These are phyloP conservation scores for Hylomyscus alleni DNA, from an alignment of 2,797 vertebrate genomes.

Conservation along the genomic window DNA sequence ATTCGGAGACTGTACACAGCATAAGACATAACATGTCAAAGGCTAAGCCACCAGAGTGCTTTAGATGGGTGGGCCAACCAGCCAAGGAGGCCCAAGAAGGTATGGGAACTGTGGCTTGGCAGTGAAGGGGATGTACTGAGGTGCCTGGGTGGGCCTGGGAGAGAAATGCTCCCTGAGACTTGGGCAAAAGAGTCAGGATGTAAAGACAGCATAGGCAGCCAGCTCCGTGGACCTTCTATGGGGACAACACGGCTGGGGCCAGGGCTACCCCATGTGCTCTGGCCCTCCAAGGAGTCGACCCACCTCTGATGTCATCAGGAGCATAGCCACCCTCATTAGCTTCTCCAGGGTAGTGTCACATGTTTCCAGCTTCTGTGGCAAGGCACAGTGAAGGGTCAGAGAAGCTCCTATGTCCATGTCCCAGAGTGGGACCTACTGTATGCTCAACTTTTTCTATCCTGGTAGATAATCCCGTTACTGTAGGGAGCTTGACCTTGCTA, in stretches of 20 bases:
- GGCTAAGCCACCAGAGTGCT: neutral
- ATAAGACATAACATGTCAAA: neutral
- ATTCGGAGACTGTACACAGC: neutral
- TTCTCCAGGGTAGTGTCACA: neutral
- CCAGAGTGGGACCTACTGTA: neutral
- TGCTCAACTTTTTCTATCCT: no score
- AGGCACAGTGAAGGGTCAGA: neutral
- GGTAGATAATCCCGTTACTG: neutral
- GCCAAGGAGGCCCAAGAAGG: neutral
- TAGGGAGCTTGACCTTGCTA: neutral
- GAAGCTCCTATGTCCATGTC: rapidly evolving
- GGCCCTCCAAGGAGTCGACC: no score
- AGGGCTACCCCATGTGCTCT: neutral
- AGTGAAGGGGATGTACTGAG: no score
- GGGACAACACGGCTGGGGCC: neutral
- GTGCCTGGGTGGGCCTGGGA: rapidly evolving
- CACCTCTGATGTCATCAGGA: neutral
- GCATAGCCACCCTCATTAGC: neutral
- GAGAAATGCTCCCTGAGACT: neutral
- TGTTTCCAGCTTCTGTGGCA: no score
- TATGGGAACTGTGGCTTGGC: neutral
- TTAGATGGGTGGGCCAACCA: neutral
- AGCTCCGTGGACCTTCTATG: neutral
- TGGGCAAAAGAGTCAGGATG: neutral
- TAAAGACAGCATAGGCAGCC: neutral